phyloP scores from a whole-genome alignment of 2,113 vertebrate species.

The Hypocryptadius cinnamomeus region DNA sequence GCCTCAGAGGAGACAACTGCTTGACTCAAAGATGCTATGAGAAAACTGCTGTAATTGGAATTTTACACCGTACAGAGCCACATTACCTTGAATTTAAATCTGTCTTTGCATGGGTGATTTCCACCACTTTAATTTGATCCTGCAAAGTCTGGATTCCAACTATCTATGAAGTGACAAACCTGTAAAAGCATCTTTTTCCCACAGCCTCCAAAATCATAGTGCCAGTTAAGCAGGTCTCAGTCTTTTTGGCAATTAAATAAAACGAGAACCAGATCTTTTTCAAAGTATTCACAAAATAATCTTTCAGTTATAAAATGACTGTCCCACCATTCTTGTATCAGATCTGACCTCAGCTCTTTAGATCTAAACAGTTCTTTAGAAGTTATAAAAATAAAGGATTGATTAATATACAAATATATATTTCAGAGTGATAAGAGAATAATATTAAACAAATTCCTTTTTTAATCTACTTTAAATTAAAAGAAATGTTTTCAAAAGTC shows the following conservation, averaged over 20 bases:
- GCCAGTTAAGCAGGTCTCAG: constrained; percentile 25
- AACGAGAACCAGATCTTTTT: constrained; percentile 23
- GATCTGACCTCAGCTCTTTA: constrained; percentile 44
- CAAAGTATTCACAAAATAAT: constrained; percentile 40
- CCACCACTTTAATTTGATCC: background rate
- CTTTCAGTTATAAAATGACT: background rate
- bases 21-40: background rate
- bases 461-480: constrained; percentile 62
- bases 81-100: background rate
- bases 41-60: background rate
- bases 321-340: constrained; percentile 5
- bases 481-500: constrained; percentile 51
- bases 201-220: constrained; percentile 33
- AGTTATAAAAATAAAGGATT: constrained; percentile 53
- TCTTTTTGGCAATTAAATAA: constrained; percentile 2
- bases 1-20: background rate
- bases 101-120: background rate
- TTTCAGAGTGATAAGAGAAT: constrained; percentile 38
- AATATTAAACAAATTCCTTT: constrained; percentile 48
- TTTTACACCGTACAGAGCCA: background rate
- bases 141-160: background rate
- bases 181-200: constrained; percentile 3
- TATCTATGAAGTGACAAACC: background rate
- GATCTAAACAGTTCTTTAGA: constrained; percentile 37
- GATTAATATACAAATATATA: constrained; percentile 63